These are phyloP conservation scores for Tetropium fuscum DNA, from an alignment of 2,888 invertebrate genomes.

Conservation along the genomic window DNA sequence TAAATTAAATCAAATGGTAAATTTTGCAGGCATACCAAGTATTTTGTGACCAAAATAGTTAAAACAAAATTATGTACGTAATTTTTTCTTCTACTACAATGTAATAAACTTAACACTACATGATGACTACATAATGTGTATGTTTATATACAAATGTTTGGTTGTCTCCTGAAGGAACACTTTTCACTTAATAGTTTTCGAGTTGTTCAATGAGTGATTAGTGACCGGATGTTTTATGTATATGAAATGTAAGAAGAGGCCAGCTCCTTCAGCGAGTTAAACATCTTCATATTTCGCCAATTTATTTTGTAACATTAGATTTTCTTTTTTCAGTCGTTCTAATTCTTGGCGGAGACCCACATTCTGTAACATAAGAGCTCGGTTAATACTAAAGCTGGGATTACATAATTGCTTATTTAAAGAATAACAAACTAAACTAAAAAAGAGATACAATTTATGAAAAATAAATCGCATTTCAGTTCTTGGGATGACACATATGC, in stretches of 20 bases:
- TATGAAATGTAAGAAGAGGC: constrained; percentile 51
- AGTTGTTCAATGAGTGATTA: constrained; percentile 30
- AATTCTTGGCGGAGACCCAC: constrained; percentile 90
- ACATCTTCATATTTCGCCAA: constrained; percentile 90
- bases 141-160: constrained; percentile 67
- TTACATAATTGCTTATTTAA: too few species aligned
- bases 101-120: constrained; percentile 64
- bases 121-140: constrained; percentile 65
- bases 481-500: too few species aligned
- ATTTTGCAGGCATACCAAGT: constrained; percentile 30
- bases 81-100: constrained; percentile 51
- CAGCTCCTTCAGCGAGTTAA: constrained; percentile 64
- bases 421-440: too few species aligned
- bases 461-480: too few species aligned
- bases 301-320: constrained; percentile 89
- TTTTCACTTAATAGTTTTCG: constrained; percentile 45
- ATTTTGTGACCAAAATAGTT: constrained; percentile 43
- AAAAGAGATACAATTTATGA: too few species aligned
- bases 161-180: constrained; percentile 62
- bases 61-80: constrained; percentile 43
- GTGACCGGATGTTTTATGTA: constrained; percentile 32
- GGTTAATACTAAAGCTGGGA: too few species aligned
- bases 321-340: constrained; percentile 92
- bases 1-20: constrained; percentile 15
- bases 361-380: constrained; percentile 76